Evolutionary conservation across 2,797 vertebrate genomes (phyloP).

Genomic region (Sebastes paucispinis): DNA sequence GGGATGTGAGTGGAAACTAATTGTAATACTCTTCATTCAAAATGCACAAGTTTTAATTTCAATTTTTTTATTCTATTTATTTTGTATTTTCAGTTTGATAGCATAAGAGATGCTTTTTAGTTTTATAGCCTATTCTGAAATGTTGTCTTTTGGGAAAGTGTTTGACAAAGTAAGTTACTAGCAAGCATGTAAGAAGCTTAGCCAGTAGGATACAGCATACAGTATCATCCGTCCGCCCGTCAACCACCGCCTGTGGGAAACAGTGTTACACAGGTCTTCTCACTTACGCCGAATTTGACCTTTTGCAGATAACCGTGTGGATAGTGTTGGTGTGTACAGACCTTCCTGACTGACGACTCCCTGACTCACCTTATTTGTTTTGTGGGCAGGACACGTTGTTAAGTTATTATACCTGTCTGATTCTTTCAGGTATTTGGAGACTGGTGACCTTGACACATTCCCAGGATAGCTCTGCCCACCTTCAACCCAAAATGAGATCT

Average conservation of each 20-base stretch:
- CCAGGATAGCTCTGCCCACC: background rate
- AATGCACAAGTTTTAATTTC: no score
- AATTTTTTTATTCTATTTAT: no score
- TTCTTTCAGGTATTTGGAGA: background rate
- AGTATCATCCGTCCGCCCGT: no score
- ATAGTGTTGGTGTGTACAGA: background rate
- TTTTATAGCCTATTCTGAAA: rapidly evolving
- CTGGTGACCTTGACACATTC: background rate
- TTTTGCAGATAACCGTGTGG: background rate
- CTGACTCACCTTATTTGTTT: background rate
- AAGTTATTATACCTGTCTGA: background rate
- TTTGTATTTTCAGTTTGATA: no score
- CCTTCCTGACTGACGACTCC: background rate
- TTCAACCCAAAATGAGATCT: background rate
- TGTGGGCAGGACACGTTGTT: background rate
- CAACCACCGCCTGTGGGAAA: no score
- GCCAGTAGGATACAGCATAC: no score
- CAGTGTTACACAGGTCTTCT: background rate
- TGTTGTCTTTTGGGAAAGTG: no score
- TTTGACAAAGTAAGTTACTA: no score
- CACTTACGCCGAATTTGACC: background rate
- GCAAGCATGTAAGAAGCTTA: no score
- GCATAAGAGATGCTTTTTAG: no score
- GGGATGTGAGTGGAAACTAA: no score
- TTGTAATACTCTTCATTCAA: no score